phyloP scores from a whole-genome alignment of 2,888 invertebrate species.

The Lagria hirta region DNA sequence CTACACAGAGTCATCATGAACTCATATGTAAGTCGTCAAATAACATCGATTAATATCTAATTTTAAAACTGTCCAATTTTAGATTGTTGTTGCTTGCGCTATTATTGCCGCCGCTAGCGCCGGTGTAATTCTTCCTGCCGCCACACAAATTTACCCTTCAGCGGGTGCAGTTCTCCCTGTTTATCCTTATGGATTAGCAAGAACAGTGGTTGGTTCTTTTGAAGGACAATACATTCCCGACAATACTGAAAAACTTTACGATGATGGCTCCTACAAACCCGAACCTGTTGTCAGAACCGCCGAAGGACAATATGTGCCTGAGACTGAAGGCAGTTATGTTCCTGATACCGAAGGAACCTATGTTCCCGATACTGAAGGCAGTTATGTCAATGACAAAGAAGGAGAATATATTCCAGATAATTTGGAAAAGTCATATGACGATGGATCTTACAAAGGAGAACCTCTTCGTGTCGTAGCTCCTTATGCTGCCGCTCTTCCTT shows the following conservation, averaged over 20 bases:
- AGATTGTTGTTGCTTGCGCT: conserved; percentile 17
- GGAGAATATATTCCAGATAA: conserved; percentile 42
- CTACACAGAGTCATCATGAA: conserved; percentile 17
- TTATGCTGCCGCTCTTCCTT: conserved; percentile 15
- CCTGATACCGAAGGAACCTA: neutral
- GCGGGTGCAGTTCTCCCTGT: neutral
- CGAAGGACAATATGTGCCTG: conserved; percentile 17
- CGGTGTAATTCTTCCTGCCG: conserved; percentile 10
- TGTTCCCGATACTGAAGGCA: neutral
- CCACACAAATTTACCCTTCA: conserved; percentile 1
- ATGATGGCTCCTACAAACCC: conserved; percentile 45
- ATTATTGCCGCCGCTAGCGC: conserved; percentile 8
- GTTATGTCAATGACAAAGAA: conserved; percentile 34
- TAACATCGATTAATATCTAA: conserved; percentile 2
- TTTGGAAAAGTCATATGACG: conserved; percentile 43
- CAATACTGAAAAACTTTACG: conserved; percentile 41
- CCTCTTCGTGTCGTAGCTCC: conserved; percentile 28
- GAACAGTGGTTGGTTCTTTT: conserved; percentile 20
- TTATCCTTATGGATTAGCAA: neutral
- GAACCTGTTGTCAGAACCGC: conserved; percentile 27
- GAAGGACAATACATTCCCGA: conserved; percentile 44
- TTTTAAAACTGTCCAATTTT: conserved; percentile 4
- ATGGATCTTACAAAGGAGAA: conserved; percentile 44
- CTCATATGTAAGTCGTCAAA: conserved; percentile 14
- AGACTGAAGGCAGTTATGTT: no score